A percentile compares a stretch with the other conserved stretches of the same genome.
These are phyloP conservation scores for Hyla sarda DNA, from an alignment of 2,113 vertebrate genomes.

Conservation along the genomic window DNA sequence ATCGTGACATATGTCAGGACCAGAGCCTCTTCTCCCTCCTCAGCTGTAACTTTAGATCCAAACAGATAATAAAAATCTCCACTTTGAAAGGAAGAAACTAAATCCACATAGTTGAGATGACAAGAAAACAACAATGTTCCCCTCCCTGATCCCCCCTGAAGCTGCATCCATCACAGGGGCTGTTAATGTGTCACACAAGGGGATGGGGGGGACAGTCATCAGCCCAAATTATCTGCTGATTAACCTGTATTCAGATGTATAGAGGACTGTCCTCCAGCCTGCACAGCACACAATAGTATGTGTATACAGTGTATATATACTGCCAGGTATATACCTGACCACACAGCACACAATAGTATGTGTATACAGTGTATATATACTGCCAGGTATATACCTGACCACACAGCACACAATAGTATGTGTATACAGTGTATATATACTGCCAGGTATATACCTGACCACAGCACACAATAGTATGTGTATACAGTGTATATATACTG, in stretches of 20 bases:
- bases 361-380: no score
- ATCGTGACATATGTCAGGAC: background rate
- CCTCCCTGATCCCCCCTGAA: slow-evolving; percentile 46
- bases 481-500: no score
- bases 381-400: no score
- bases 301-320: slow-evolving; percentile 6
- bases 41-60: slow-evolving; percentile 25
- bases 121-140: slow-evolving; percentile 66
- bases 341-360: background rate
- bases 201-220: slow-evolving; percentile 68
- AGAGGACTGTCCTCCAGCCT: slow-evolving; percentile 14
- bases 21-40: background rate
- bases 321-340: background rate
- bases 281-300: slow-evolving; percentile 5
- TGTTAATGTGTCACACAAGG: slow-evolving; percentile 72
- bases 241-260: slow-evolving; percentile 63
- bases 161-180: slow-evolving; percentile 69
- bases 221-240: slow-evolving; percentile 74
- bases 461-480: no score
- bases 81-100: slow-evolving; percentile 39
- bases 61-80: slow-evolving; percentile 5
- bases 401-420: no score
- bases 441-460: no score
- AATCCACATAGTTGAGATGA: slow-evolving; percentile 66
- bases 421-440: no score